Evolutionary conservation across 2,113 vertebrate species (phyloP), one percentile per base, ranked within the genome.

Genomic region (Oreochromis tanganicae): DNA sequence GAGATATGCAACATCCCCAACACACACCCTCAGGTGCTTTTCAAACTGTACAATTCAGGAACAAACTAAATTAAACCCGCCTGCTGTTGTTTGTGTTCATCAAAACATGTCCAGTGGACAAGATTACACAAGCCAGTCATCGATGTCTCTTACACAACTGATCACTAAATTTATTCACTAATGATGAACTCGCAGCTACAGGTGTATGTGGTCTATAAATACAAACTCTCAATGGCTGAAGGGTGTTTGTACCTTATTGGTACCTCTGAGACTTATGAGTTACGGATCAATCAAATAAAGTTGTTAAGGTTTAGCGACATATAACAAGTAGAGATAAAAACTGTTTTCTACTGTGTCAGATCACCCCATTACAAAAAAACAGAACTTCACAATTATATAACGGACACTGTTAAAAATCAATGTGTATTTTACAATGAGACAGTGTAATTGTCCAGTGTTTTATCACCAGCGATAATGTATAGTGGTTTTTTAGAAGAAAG

Each of bases 21-120:
- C n/a, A 89, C 94, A 95, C 93, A 88, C 90, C 93, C 91, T 86
- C 32, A 88, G 81, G 89, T 86, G 46, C 34, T 75, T 73, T 52
- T 83, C 43, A 14, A 85, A 82, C 85, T 84, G 87, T n/a, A 43
- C 80, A 81, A 66, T 36, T 8, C 14, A 80, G 10, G 87, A 85
- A 92, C 27, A 90, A 61, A 90, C 83, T 83, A 55, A 71, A 82
- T 29, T 12, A 86, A 84, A 86, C 86, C 9, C 1, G 55, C 8
- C 7, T 41, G 85, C 83, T 92, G 82, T 85, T 86, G 36, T 83
- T 82, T 86, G 24, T 57, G 32, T 34, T 86, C 81, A 85, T 87
- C 10, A 41, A 55, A 87, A 66, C 68, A 82, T 85, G 85, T 84
- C 71, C 46, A 85, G 34, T 36, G 14, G 29, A 75, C 56, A 68